Percentiles rank a stretch among this genome's conserved stretches.
These are phyloP conservation scores for Drosophila macrospina DNA, from an alignment of 2,888 invertebrate genomes.

Conservation along the genomic window DNA sequence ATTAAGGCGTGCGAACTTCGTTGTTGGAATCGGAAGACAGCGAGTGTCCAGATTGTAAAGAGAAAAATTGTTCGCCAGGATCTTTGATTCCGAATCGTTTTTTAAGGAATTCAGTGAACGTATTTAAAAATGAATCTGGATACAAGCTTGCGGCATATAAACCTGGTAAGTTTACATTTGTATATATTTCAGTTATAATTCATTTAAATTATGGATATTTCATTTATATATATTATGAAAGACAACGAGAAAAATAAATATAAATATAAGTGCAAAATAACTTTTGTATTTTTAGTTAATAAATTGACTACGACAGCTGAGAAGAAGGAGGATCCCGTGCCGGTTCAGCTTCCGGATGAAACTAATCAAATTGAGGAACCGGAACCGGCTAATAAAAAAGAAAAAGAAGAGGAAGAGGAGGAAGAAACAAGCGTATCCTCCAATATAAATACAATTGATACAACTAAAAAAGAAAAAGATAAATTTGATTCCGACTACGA, in stretches of 20 bases:
- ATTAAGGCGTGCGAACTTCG: slow-evolving; percentile 93
- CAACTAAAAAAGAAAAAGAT: slow-evolving; percentile 60
- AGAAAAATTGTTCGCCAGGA: slow-evolving; percentile 96
- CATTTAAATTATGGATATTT: background rate
- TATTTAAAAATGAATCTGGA: slow-evolving; percentile 96
- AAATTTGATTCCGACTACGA: slow-evolving; percentile 86
- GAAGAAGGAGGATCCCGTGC: slow-evolving; percentile 30
- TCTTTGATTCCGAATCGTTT: slow-evolving; percentile 97
- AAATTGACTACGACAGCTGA: slow-evolving; percentile 30
- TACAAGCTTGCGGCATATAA: slow-evolving; percentile 87
- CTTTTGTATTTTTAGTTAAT: slow-evolving; percentile 14
- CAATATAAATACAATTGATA: slow-evolving; percentile 28
- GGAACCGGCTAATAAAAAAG: slow-evolving; percentile 7
- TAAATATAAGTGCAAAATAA: background rate
- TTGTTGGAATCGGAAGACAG: slow-evolving; percentile 97
- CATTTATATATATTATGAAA: background rate
- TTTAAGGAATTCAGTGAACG: slow-evolving; percentile 94
- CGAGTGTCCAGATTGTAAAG: slow-evolving; percentile 97
- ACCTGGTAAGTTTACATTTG: slow-evolving; percentile 70
- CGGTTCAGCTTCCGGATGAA: slow-evolving; percentile 16
- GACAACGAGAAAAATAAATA: background rate
- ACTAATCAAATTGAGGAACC: slow-evolving; percentile 13
- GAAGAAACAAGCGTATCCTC: background rate
- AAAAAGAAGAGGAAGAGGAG: background rate
- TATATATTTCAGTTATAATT: too few species aligned